These are phyloP conservation scores for Eupleurogrammus muticus DNA, from an alignment of 2,797 vertebrate species.

Conservation along the genomic window DNA sequence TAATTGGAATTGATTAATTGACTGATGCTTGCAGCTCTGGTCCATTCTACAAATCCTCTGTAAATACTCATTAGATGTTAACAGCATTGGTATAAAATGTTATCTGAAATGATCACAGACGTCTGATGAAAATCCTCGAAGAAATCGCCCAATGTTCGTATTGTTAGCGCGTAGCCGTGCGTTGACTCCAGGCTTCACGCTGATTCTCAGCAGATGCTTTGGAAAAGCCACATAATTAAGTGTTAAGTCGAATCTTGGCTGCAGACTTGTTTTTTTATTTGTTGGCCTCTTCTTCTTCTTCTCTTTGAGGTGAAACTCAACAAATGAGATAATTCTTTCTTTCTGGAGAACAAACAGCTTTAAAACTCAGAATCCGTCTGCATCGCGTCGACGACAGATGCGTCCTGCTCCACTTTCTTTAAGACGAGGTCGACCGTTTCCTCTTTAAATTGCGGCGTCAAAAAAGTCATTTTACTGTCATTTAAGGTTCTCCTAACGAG, in stretches of 20 bases:
- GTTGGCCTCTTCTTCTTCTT: neutral
- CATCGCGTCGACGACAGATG: too few relatives aligned
- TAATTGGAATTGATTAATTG: too few relatives aligned
- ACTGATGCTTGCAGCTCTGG: too few relatives aligned
- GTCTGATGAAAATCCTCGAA: neutral
- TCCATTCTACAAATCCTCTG: neutral
- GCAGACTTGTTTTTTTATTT: neutral
- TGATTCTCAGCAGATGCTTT: slow-evolving; percentile 23
- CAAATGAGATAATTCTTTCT: neutral
- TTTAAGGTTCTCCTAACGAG: slow-evolving; percentile 75
- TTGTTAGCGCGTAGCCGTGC: neutral
- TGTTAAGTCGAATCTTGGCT: neutral
- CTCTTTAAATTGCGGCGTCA: too few relatives aligned
- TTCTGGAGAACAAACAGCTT: slow-evolving; percentile 8
- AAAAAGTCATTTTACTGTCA: slow-evolving; percentile 55
- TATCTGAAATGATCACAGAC: neutral
- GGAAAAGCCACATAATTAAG: neutral
- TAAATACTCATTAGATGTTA: too few relatives aligned
- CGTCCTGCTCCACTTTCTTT: slow-evolving; percentile 38
- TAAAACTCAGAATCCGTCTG: too few relatives aligned
- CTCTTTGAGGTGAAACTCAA: neutral
- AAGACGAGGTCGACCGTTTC: slow-evolving; percentile 30
- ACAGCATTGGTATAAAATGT: neutral
- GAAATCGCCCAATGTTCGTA: neutral
- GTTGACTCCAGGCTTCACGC: neutral